These are phyloP conservation scores for Lasioglossum oenotherae DNA, from an alignment of 2,888 invertebrate species.

Conservation along the genomic window DNA sequence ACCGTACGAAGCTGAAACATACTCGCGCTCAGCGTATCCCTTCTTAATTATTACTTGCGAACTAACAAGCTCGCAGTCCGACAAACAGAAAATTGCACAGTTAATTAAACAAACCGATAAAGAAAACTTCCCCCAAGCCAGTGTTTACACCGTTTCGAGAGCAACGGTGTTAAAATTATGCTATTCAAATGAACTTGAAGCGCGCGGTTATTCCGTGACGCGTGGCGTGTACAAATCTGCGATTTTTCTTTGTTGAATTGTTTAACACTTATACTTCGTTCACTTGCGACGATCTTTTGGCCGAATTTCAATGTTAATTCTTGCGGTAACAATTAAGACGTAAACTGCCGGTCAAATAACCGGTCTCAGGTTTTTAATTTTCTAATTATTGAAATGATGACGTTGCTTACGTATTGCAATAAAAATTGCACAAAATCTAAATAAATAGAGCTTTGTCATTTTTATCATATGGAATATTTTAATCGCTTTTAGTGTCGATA, in stretches of 20 bases:
- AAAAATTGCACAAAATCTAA: too few relatives aligned
- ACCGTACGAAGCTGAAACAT: background rate
- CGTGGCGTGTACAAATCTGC: background rate
- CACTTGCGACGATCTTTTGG: too few relatives aligned
- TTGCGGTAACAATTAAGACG: background rate
- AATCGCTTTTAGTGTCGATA: too few relatives aligned
- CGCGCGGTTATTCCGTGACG: background rate
- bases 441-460: too few relatives aligned
- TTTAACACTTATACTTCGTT: background rate
- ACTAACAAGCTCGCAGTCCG: background rate
- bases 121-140: background rate
- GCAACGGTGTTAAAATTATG: background rate
- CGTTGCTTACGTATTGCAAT: too few relatives aligned
- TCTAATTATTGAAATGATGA: too few relatives aligned
- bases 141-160: background rate
- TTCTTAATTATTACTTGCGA: background rate
- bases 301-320: too few relatives aligned
- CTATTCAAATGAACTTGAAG: background rate
- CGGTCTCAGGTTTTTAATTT: background rate
- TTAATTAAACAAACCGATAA: background rate
- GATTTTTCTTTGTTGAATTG: background rate
- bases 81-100: background rate
- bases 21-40: background rate
- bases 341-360: background rate
- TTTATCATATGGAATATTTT: too few relatives aligned